Base-by-base conservation (phyloP, 2,113 vertebrate genomes). In the Coregonus clupeaformis region DNA sequence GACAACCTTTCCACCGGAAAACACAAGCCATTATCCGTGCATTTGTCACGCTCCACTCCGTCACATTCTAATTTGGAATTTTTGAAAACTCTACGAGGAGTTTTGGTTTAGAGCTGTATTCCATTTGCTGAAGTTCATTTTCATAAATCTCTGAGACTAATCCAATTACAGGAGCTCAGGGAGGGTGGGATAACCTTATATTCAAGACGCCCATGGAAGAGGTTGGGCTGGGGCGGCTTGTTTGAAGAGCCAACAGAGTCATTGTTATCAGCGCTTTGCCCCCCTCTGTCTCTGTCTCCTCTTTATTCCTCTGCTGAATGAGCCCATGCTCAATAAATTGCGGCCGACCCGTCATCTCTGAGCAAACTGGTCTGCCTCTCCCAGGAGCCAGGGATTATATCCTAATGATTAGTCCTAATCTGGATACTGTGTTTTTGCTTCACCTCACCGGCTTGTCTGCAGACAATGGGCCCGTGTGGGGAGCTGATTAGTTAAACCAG, bases 141-240 rank as follows among this genome's bases (percentile, higher is more conserved):
- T 90, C 84, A 91, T 91, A 93, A 93, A 93, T 92, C 93, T 93
- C 91, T 92, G 91, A 84, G 88, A 93, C 91, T 93, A 94, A 94
- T 94, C 93, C 93, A 93, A 93, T 94, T 94, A 93, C 84, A 55
- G 80, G 80, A 90, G 90, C 87, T 90, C 79, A 83, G 89, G 88
- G 89, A 92, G 89, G 86, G 84, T 89, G 88, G 86, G 89, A 92
- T 92, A 93, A 91, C 92, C 90, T 92, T 93, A 91, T 93, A 93
- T 93, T 93, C 89, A 85, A 42, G 84, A 90, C 89, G 77, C 85
- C 90, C 84, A 90, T 91, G 82, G 84, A 92, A 92, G 90, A 91
- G 90, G 87, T 92, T 88, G 86, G 90, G 85, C 84, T 90, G 87
- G 85, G 71, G 86, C 73, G 65, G 84, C 89, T 90, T 91, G 89